These are phyloP conservation scores for Orgyia antiqua DNA, from an alignment of 2,888 invertebrate genomes.

Conservation along the genomic window DNA sequence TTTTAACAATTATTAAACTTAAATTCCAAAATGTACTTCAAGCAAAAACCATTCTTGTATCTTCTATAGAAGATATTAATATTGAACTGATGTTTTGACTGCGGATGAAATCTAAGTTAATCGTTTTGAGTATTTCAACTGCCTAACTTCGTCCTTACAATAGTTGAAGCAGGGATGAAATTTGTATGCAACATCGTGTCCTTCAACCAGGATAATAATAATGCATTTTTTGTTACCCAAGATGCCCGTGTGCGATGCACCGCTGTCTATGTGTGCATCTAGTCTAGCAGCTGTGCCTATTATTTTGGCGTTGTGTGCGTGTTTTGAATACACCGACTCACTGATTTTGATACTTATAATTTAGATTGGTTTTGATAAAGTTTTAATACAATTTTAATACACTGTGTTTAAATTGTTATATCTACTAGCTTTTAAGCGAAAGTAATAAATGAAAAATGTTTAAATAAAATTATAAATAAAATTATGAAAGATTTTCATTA, in stretches of 20 bases:
- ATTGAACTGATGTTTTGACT: slow-evolving; percentile 20
- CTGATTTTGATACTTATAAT: slow-evolving; percentile 39
- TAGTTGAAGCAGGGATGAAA: slow-evolving; percentile 25
- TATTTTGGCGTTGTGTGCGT: slow-evolving; percentile 62
- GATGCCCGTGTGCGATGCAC: slow-evolving; percentile 69
- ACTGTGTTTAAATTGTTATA: too few relatives aligned
- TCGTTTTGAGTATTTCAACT: slow-evolving; percentile 35
- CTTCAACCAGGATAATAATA: slow-evolving; percentile 70
- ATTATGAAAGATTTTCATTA: too few relatives aligned
- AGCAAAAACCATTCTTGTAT: slow-evolving; percentile 29
- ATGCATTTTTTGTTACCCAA: slow-evolving; percentile 68
- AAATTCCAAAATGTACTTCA: slow-evolving; percentile 47
- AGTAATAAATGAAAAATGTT: too few relatives aligned
- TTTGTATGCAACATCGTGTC: slow-evolving; percentile 32
- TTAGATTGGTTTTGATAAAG: too few relatives aligned
- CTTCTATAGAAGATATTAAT: slow-evolving; percentile 22
- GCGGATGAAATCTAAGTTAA: slow-evolving; percentile 66
- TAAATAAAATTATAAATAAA: too few relatives aligned
- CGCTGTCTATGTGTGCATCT: slow-evolving; percentile 50
- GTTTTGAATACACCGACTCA: slow-evolving; percentile 34
- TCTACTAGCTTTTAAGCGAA: too few relatives aligned
- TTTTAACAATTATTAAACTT: slow-evolving; percentile 65
- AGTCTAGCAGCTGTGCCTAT: slow-evolving; percentile 74
- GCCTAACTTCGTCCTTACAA: slow-evolving; percentile 19
- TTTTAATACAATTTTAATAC: too few relatives aligned